Conservation (phyloP, 2,888 invertebrate genomes). For the Dorcus parallelipipedus region DNA sequence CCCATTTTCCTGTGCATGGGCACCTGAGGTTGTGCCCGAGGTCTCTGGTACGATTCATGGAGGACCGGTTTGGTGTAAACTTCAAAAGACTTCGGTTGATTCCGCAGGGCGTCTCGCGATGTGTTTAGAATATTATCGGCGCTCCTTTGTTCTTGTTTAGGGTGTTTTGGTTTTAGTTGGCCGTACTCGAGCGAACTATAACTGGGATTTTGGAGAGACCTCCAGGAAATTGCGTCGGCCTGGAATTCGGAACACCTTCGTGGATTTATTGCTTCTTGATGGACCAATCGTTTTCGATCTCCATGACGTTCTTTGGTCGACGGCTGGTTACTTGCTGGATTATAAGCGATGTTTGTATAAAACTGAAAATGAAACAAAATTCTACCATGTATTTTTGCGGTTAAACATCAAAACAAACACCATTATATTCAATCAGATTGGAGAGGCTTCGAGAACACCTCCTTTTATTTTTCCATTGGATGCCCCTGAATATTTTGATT, state of each 20-base stretch:
- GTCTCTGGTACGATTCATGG: constrained; percentile 37
- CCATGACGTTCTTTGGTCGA: constrained; percentile 31
- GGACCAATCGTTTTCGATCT: constrained; percentile 19
- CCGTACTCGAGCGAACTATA: constrained; percentile 45
- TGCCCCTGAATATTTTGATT: too few species aligned
- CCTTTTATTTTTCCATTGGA: too few species aligned
- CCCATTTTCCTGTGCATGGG: constrained; percentile 47
- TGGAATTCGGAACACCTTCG: constrained; percentile 32
- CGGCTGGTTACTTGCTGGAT: constrained; percentile 78
- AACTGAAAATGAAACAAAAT: constrained; percentile 57
- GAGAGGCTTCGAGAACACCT: too few species aligned
- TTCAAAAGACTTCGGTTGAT: constrained; percentile 29
- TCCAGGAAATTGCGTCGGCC: constrained; percentile 51
- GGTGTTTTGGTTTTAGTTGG: constrained; percentile 42
- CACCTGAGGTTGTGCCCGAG: constrained; percentile 48
- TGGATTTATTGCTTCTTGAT: constrained; percentile 8
- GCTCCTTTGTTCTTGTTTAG: constrained; percentile 34
- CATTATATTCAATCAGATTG: too few species aligned
- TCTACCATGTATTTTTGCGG: too few species aligned
- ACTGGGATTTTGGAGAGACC: constrained; percentile 45
- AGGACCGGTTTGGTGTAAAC: constrained; percentile 17
- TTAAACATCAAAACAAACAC: too few species aligned
- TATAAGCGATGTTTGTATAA: constrained; percentile 87
- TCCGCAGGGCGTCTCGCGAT: constrained; percentile 26
- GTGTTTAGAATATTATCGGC: constrained; percentile 28